Base-by-base conservation (phyloP, 2,113 vertebrate species). In the Verasper variegatus region DNA sequence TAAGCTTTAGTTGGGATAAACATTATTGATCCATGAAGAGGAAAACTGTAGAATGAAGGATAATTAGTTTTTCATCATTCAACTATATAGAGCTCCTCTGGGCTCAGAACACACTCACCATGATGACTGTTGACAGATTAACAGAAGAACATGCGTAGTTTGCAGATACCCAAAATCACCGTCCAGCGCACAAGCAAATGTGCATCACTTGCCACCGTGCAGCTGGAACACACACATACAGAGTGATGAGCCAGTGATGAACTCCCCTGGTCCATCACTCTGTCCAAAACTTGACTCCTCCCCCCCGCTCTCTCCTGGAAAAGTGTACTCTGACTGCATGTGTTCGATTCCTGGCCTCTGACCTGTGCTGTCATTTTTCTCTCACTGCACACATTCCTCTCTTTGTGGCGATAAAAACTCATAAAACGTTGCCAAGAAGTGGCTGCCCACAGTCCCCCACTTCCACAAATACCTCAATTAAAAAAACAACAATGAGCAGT, bases 351-450 rank as follows among this genome's bases (percentile, higher is more conserved):
- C 81, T 74, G 85, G 66, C 85, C 26, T 78, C n/a, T 11, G 21
- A 68, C 40, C 81, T 23, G 56, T 12, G 52, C 76, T 77, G 86
- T 71, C 80, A 77, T 66, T 80, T 71, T 71, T 87, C 72, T 80
- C 42, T 85, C 76, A 63, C 86, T 86, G 71, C 76, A 62, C 84
- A 49, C 74, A 40, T 85, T 76, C 76, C 51, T 68, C 67, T 82
- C 78, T 71, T 55, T 71, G 71, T 40, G 55, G 78, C 23, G 73
- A 83, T 78, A 84, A 76, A 86, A 68, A 71, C 11, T 3, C 76
- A 84, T 84, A 84, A 87, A 89, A 81, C 80, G 56, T 57, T 76
- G 71, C 68, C 6, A 65, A 83, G 80, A 83, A 78, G 65, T 62
- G 64, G 42, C 71, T n/a, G 76, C 51, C 47, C 47, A 2, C 31